Conservation (phyloP, 1,140 invertebrate species). For the Berghia stephanieae region DNA sequence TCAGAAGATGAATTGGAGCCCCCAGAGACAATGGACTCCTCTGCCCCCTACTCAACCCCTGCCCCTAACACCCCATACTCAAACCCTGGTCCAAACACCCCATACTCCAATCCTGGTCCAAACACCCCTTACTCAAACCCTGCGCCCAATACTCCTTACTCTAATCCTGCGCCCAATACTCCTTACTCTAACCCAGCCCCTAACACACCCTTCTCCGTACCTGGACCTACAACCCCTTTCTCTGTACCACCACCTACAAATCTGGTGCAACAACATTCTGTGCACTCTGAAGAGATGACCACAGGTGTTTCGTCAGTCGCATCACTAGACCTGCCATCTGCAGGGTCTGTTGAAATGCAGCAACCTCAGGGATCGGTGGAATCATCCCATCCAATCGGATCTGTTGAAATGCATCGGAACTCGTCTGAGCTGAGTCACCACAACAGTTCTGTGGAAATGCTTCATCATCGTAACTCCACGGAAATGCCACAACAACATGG, state of each 20-base stretch:
- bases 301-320: slow-evolving; percentile 32
- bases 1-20: slow-evolving; percentile 40
- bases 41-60: too few relatives aligned
- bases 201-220: slow-evolving; percentile 24
- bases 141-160: not conserved
- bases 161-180: not conserved
- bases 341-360: slow-evolving; percentile 32
- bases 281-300: slow-evolving; percentile 30
- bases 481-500: slow-evolving; percentile 23
- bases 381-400: too few relatives aligned
- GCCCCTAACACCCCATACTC: too few relatives aligned
- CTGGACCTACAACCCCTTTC: slow-evolving; percentile 25
- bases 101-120: not conserved
- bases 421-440: too few relatives aligned
- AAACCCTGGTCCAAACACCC: too few relatives aligned
- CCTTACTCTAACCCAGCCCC: slow-evolving; percentile 28
- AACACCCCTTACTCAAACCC: not conserved
- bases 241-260: slow-evolving; percentile 32
- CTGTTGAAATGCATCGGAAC: too few relatives aligned
- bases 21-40: too few relatives aligned
- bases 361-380: slow-evolving; percentile 35
- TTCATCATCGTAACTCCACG: slow-evolving; percentile 7
- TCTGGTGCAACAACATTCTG: slow-evolving; percentile 31
- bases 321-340: slow-evolving; percentile 24
- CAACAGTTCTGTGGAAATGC: slow-evolving; percentile 21